Base-by-base conservation (phyloP, 2,797 vertebrate species). In the Tauraco hartlaubi region DNA sequence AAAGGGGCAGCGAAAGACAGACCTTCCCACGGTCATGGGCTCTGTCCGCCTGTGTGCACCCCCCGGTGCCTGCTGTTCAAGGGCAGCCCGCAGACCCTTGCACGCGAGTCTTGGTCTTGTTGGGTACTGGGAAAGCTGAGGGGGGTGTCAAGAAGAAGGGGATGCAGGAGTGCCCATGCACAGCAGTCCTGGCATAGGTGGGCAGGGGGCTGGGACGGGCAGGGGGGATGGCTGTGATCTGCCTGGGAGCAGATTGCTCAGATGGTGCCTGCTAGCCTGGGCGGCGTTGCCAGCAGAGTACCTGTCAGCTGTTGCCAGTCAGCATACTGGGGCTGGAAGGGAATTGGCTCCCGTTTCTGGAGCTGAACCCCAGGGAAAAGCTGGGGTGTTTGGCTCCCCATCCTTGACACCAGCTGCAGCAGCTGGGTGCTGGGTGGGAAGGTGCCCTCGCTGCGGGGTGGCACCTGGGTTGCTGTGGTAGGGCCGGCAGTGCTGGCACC, bases 41-140 rank as follows among this genome's bases (percentile, higher is more conserved):
- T 20, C 20, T 7, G 20, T 2, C 74, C 72, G 56, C 31, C 58
- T 9, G 41, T 9, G 33, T 37, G 43, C 44, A 6, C 11, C 28
- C 41, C 61, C 13, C 5, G 1, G 3, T 7, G 31, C 43, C 22
- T 9, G 3, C 23, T 8, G 19, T 2, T 14, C 35, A 20, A 37
- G 29, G 37, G 3, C 20, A 79, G 52, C 15, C 43, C 9, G 1
- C 49, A 25, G 55, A 25, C 28, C 64, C 44, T n/a, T 3, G 0
- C 1, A 0, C 0, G 15, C 3, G 55, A 46, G 33, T 37, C 69
- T 71, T 0, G 0, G 8, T 22, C 62, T 20, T 15, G 6, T 4
- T 7, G 62, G 29, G 55, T 5, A 3, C 51, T 33, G 77, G 43
- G n/a, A 21, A 37, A 71, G 55, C 28, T 9, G 12, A 66, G 33